A percentile compares a stretch with the other conserved stretches of the same genome.
Evolutionary conservation across 2,888 invertebrate genomes (phyloP).

Genomic region (Agrotis puta): DNA sequence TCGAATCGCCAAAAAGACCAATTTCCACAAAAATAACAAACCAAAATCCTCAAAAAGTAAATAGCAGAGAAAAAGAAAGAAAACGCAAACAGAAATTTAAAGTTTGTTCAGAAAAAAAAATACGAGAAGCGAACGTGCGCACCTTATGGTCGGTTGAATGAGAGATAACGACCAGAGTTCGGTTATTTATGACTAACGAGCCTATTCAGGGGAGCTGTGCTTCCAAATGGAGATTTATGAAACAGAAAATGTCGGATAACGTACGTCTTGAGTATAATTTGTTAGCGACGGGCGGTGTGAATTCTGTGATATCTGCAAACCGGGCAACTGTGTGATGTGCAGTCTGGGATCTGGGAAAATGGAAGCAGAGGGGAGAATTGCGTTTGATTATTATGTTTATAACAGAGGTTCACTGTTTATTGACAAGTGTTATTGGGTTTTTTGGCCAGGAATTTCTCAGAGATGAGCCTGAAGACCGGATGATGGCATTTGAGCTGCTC

Average conservation of each 20-base stretch:
- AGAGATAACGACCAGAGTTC: slow-evolving; percentile 88
- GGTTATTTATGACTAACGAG: slow-evolving; percentile 90
- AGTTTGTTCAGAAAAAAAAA: slow-evolving; percentile 69
- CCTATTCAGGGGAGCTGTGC: slow-evolving; percentile 85
- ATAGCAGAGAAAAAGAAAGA: slow-evolving; percentile 55
- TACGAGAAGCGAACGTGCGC: slow-evolving; percentile 66
- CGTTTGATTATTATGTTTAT: background rate
- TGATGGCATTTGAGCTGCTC: background rate
- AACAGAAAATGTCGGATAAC: slow-evolving; percentile 87
- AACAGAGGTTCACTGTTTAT: background rate
- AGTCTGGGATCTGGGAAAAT: slow-evolving; percentile 19
- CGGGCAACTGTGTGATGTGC: slow-evolving; percentile 32
- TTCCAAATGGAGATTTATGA: slow-evolving; percentile 89
- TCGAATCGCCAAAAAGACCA: background rate
- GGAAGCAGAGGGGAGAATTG: background rate
- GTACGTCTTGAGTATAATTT: slow-evolving; percentile 85
- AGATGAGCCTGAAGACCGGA: background rate
- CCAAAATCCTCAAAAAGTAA: slow-evolving; percentile 49
- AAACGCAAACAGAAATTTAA: slow-evolving; percentile 73
- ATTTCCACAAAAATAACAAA: background rate
- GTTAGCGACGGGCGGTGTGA: slow-evolving; percentile 68
- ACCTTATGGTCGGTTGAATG: slow-evolving; percentile 83
- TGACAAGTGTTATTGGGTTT: background rate
- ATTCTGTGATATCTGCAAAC: slow-evolving; percentile 60
- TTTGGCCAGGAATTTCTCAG: background rate